These are phyloP conservation scores for Euura lappo DNA, from an alignment of 1,140 invertebrate genomes.

Conservation along the genomic window DNA sequence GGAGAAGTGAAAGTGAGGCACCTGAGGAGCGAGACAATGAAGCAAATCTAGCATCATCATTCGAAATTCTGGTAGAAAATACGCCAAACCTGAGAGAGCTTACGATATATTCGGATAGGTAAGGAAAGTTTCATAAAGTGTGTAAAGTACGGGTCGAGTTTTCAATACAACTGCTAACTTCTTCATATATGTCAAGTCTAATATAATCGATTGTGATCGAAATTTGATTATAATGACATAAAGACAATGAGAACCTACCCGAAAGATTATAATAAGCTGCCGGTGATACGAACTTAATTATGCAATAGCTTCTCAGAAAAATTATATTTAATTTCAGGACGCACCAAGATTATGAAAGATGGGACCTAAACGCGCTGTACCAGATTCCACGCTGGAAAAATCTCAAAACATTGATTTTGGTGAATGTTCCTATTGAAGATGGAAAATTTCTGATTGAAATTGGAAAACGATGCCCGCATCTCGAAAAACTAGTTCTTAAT, in stretches of 20 bases:
- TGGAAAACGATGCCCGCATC: no score
- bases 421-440: not conserved
- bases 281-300: no score
- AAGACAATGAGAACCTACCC: no score
- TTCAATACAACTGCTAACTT: not conserved
- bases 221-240: no score
- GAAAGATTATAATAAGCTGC: no score
- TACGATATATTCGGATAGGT: not conserved
- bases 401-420: not conserved
- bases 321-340: not conserved
- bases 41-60: not conserved
- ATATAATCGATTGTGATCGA: not conserved
- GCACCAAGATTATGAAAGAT: not conserved
- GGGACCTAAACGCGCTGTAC: not conserved
- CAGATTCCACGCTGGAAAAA: not conserved
- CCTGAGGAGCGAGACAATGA: not conserved
- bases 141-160: no score
- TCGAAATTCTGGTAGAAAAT: not conserved
- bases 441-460: not conserved
- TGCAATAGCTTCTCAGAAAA: no score
- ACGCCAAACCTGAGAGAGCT: not conserved
- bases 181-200: not conserved
- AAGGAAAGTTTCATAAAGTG: not conserved
- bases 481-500: no score
- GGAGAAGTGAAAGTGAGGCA: not conserved